A percentile compares a stretch with the other conserved stretches of the same genome.
These are phyloP conservation scores for Pseudochirops corinnae DNA, from an alignment of 2,797 vertebrate genomes.

Conservation along the genomic window DNA sequence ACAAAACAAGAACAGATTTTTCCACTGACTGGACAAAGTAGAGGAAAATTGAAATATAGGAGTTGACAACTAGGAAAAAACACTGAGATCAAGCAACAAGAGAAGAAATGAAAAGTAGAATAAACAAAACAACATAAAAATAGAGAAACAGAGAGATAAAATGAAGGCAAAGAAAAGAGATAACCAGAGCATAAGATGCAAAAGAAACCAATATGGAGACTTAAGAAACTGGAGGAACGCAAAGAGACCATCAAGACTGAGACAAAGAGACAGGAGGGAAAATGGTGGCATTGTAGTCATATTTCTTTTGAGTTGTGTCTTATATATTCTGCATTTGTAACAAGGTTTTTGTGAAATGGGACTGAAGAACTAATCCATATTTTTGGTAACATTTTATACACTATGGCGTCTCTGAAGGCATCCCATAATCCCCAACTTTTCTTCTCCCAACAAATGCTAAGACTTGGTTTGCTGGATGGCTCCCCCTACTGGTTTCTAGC, in stretches of 20 bases:
- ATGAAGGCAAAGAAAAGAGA: slow-evolving; percentile 11
- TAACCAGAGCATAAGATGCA: background rate
- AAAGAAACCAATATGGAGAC: background rate
- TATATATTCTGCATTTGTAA: background rate
- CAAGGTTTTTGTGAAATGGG: background rate
- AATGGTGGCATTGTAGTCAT: background rate
- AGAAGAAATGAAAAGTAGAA: background rate
- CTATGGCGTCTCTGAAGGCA: background rate
- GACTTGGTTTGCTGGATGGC: background rate
- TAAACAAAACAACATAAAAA: background rate
- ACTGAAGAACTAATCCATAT: background rate
- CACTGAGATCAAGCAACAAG: background rate
- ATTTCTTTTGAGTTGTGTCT: background rate
- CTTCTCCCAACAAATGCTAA: background rate
- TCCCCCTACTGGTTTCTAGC: background rate
- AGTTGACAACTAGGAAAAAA: slow-evolving; percentile 12
- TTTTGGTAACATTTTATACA: background rate
- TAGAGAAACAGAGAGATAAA: slow-evolving; percentile 33
- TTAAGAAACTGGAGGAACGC: background rate
- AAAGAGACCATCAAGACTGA: background rate
- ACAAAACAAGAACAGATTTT: background rate
- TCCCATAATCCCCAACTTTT: background rate
- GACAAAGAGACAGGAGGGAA: background rate
- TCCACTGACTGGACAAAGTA: background rate
- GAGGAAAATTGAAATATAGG: background rate